phyloP scores from a whole-genome alignment of 92 coral and sea anemone species.

The Palythoa caribaeorum region DNA sequence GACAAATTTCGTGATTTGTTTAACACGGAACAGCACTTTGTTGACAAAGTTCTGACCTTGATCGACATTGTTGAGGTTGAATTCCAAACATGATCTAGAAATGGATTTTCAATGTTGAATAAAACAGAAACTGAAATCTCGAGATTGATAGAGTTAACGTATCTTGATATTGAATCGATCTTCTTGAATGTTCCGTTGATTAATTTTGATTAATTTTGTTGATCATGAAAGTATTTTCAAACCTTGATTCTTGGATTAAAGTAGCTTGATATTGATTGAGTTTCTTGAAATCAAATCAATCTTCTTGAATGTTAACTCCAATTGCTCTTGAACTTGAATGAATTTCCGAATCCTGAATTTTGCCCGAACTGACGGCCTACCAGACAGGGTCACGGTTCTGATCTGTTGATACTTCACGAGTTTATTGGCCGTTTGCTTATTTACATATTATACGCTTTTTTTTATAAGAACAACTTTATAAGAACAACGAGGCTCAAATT shows the following conservation, averaged over 20 bases:
- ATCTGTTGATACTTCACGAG: too few species aligned
- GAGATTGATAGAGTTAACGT: constrained; percentile 3
- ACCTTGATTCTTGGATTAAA: background rate
- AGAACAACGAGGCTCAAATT: too few species aligned
- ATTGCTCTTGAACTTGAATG: constrained; percentile 9
- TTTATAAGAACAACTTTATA: too few species aligned
- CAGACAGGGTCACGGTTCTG: too few species aligned
- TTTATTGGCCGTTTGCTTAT: too few species aligned
- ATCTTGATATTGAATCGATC: constrained; percentile 16
- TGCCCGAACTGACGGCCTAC: too few species aligned
- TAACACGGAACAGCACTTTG: background rate
- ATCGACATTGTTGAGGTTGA: background rate
- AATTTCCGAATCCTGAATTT: background rate
- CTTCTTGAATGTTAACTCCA: background rate
- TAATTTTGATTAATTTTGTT: constrained; percentile 1
- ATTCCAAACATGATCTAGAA: background rate
- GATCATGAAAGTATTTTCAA: constrained; percentile 3
- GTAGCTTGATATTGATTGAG: constrained; percentile 1
- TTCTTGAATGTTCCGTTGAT: constrained; percentile 3
- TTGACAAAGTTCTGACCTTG: background rate
- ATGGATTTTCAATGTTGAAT: too few species aligned
- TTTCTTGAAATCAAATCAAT: background rate
- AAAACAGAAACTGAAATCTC: background rate
- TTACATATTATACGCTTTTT: too few species aligned
- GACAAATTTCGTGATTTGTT: background rate